Conservation (phyloP, 2,113 vertebrate species). For the Capreolus pygargus region DNA sequence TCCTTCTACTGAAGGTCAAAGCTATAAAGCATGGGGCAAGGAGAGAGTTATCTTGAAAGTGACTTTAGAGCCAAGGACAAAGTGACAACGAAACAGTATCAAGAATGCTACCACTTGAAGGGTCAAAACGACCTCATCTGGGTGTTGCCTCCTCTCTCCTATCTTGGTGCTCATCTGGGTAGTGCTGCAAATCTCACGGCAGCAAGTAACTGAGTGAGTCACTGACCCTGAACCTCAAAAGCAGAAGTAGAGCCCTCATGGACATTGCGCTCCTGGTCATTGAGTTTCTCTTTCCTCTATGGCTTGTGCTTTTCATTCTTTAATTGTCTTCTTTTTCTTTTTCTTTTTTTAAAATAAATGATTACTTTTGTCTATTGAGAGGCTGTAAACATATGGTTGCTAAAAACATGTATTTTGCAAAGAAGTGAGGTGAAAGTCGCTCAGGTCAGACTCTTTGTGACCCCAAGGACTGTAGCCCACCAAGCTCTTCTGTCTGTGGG, state of each 20-base stretch:
- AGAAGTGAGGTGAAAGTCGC: neutral
- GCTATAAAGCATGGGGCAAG: neutral
- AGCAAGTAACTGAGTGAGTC: neutral
- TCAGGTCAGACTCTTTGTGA: neutral
- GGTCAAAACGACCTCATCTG: neutral
- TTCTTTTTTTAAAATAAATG: neutral
- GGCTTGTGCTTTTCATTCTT: neutral
- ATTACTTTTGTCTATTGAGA: neutral
- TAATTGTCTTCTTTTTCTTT: neutral
- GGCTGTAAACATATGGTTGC: neutral
- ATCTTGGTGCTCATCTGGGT: neutral
- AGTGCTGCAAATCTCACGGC: neutral
- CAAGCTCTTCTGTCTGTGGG: neutral
- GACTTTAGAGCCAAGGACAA: neutral
- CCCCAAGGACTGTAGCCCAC: neutral
- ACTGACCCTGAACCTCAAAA: neutral
- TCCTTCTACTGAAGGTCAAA: neutral
- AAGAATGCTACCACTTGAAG: neutral
- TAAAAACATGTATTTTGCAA: neutral
- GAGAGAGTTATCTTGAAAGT: neutral
- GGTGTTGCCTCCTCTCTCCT: neutral
- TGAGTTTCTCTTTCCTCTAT: neutral
- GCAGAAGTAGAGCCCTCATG: neutral
- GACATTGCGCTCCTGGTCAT: neutral
- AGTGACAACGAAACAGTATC: neutral